Base-by-base conservation (phyloP, 2,113 vertebrate species). In the Ceuthmochares aereus region DNA sequence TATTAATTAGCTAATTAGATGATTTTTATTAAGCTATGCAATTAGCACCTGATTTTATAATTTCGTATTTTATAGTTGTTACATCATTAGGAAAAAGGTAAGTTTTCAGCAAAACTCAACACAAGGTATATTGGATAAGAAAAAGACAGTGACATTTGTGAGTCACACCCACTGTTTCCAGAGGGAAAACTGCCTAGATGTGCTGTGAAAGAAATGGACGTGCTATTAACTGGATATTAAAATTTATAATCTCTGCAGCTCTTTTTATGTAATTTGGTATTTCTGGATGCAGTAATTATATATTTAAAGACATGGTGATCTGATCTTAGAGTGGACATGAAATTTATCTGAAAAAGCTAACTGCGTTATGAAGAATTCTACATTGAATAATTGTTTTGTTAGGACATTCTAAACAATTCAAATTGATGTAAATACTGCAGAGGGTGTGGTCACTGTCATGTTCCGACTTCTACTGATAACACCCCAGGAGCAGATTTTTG, bases 11-110 rank as follows among this genome's bases (percentile, higher is more conserved):
- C 34, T 75, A 87, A 88, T 96, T 76, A 94, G 32, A 90, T 32
- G 4, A 27, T 81, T 91, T 40, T 90, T 84, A 78, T 56, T 52
- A 81, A 88, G 75, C 4, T 74, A 63, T 52, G 60, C 40, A 94
- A 96, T 94, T 97, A 92, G 37, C 64, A 93, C 34, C 55, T 88
- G 79, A 77, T 88, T 88, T 63, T 70, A 89, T 87, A 62, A 93
- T 89, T 95, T 75, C 40, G 36, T 69, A 84, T 83, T 93, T 93
- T 83, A 67, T n/a, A 85, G 23, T 36, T 36, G 22, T 68, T 89
- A 66, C 59, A 32, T 47, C 79, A 80, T 63, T 80, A 90, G 37
- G 45, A 67, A 88, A 90, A 96, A 91, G 51, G 55, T 91, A 82
- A 2, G 6, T 73, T 90, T 90, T 85, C 75, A 90, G 42, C 58